A percentile compares a stretch with the other conserved stretches of the same genome.
Conservation (phyloP, 2,888 invertebrate species). For the Ceriagrion tenellum region DNA sequence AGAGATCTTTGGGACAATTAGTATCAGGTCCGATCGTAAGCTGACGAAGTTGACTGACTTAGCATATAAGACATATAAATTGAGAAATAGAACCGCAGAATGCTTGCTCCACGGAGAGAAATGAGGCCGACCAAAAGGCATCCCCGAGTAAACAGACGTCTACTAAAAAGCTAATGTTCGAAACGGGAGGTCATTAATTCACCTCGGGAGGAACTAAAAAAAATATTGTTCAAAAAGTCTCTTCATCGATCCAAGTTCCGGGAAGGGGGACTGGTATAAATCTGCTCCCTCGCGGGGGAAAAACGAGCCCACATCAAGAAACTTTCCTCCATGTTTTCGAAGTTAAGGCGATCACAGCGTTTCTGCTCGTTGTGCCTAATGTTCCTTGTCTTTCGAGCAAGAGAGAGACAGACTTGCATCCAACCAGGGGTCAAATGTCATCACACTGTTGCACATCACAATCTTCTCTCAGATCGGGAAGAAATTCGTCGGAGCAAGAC, state of each 20-base stretch:
- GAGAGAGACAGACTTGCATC: neutral
- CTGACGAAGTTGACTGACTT: neutral
- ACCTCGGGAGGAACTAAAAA: constrained; percentile 37
- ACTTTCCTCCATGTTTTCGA: constrained; percentile 28
- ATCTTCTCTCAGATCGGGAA: neutral
- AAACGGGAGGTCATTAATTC: neutral
- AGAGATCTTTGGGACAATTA: neutral
- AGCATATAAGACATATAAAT: neutral
- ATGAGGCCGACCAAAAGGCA: neutral
- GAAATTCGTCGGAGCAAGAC: neutral
- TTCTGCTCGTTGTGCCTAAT: neutral
- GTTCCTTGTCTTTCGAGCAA: neutral
- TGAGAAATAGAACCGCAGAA: neutral
- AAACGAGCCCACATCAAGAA: neutral
- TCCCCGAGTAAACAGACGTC: neutral
- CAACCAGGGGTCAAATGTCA: neutral
- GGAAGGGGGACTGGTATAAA: neutral
- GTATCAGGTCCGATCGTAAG: neutral
- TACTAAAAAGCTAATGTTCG: neutral
- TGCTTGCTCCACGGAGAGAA: neutral
- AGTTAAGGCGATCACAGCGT: constrained; percentile 7
- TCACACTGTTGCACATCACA: neutral
- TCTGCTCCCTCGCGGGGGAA: neutral
- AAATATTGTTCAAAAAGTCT: neutral
- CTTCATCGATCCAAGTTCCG: neutral